Conservation (phyloP, 2,113 vertebrate genomes). For the Athene noctua region DNA sequence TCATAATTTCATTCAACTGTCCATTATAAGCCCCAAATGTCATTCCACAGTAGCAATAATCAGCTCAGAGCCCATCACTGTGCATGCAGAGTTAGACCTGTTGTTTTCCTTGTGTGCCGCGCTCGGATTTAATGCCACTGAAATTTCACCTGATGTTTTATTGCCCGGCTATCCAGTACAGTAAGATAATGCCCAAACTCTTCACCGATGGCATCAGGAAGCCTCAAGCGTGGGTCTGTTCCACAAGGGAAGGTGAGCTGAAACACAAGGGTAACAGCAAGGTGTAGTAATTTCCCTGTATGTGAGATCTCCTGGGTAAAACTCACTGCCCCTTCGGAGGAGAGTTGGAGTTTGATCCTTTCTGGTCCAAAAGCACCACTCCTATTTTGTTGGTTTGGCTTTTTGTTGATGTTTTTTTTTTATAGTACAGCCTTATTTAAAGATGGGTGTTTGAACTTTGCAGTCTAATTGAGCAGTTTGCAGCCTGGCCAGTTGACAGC, state of each 20-base stretch:
- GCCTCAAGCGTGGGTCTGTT: background rate
- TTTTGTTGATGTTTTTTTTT: too few relatives aligned
- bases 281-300: background rate
- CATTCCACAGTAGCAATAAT: slow-evolving; percentile 41
- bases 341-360: background rate
- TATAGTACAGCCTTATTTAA: background rate
- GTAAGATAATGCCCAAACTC: background rate
- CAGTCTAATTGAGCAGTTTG: background rate
- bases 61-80: slow-evolving; percentile 3
- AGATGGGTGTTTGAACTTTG: background rate
- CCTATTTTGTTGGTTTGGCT: too few relatives aligned
- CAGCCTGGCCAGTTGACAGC: background rate
- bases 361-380: background rate
- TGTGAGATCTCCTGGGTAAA: background rate
- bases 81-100: background rate
- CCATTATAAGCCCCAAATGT: slow-evolving; percentile 55
- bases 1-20: slow-evolving; percentile 51
- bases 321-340: background rate
- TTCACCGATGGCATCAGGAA: background rate
- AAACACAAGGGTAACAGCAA: background rate
- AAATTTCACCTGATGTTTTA: background rate
- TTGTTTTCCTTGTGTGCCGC: background rate
- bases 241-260: background rate
- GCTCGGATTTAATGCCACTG: background rate
- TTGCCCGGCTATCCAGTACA: background rate